Evolutionary conservation across 2,113 vertebrate genomes (phyloP).

Genomic region (Phocoena sinus): DNA sequence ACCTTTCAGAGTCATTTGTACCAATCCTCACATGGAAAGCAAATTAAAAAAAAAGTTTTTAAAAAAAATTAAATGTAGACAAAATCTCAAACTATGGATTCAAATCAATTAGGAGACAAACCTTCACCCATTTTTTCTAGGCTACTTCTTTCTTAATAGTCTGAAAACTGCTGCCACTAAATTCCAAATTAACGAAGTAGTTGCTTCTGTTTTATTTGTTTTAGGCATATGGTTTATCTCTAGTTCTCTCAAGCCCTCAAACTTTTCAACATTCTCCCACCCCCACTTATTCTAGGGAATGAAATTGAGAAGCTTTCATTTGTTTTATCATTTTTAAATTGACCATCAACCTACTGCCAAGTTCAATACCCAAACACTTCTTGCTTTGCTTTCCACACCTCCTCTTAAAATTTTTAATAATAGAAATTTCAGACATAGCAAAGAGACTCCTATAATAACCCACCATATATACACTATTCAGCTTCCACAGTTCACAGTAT

Average conservation of each 20-base stretch:
- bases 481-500: not conserved
- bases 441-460: not conserved
- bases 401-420: not conserved
- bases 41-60: constrained; percentile 77
- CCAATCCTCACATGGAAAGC: constrained; percentile 81
- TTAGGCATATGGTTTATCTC: not conserved
- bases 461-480: not conserved
- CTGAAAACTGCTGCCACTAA: constrained; percentile 15
- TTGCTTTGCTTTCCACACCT: not conserved
- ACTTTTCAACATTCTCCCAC: not conserved
- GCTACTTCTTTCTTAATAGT: constrained; percentile 20
- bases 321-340: not conserved
- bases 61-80: constrained; percentile 67
- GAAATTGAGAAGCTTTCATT: not conserved
- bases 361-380: not conserved
- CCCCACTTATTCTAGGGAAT: not conserved
- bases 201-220: not conserved
- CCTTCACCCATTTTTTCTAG: not conserved
- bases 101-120: constrained; percentile 54
- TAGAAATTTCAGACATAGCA: not conserved
- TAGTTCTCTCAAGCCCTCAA: not conserved
- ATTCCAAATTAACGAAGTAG: not conserved
- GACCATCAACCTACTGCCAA: not conserved
- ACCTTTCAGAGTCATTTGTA: constrained; percentile 79
- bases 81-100: constrained; percentile 30